Evolutionary conservation across 1,140 invertebrate species (phyloP), one percentile per base, ranked within the genome.

Genomic region (Manduca sexta): DNA sequence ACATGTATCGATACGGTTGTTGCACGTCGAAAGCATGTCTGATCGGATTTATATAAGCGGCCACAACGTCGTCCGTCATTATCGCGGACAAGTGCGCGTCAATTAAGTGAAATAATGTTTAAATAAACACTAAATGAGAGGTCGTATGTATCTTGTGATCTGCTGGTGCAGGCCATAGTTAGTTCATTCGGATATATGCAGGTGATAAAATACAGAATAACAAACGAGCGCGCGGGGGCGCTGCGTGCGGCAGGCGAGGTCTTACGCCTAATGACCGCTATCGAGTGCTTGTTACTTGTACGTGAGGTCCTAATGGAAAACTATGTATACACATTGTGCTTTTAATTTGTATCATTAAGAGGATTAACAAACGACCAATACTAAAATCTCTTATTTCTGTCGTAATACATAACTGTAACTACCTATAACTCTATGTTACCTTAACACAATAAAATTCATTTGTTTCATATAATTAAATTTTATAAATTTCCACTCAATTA

Each of bases 171-270:
- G 51, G 53, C 49, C 47, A 39, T 26, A 41, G 52, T 30, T 47
- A 47, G 57, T 60, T 52, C 34, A 52, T 60, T 60, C 33, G 46
- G 37, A 54, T n/a, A n/a, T n/a, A n/a, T n/a, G n/a, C n/a, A n/a
- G n/a, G n/a, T 70, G 42, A 57, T 60, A 66, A 58, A 49, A 43
- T 35, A 47, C 31, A 41, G 45, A 50, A 48, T 48, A 45, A 49
- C 45, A 51, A 33, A 29, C 48, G 52, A 54, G 49, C 47, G 52
- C 34, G 21, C 21, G 21, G 21, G 4, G 21, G 21, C 21, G 21
- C 21, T 2, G 21, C 21, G 21, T 8, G 21, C 4, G 0, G 0
- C 21, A 8, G 21, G 42, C 49, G 45, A 52, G 40, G 50, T 49
- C 43, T 56, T 50, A 54, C 41, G 49, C 37, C 17, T 16, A 14